Evolutionary conservation across 1,140 invertebrate species (phyloP).

Genomic region (Chironomus striatipennis): DNA sequence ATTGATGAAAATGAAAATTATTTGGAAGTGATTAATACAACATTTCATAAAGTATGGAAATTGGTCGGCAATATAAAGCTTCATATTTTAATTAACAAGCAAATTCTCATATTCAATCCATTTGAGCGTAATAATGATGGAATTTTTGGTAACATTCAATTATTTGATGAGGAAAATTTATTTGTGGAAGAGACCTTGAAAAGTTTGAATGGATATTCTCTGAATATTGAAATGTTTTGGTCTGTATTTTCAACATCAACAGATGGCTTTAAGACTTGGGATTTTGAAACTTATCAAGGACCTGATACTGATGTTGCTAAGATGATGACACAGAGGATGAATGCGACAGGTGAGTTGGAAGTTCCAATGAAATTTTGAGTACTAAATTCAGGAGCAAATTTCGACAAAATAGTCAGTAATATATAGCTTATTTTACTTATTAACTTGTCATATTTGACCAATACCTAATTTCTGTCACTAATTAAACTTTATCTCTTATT

Average conservation of each 20-base stretch:
- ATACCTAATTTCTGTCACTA: background rate
- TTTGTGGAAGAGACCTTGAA: conserved; percentile 27
- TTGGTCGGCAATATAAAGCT: background rate
- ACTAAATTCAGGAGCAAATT: too few relatives aligned
- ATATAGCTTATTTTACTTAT: too few relatives aligned
- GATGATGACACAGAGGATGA: conserved; percentile 30
- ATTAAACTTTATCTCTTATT: too few relatives aligned
- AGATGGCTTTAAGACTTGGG: conserved; percentile 27
- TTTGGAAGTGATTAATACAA: background rate
- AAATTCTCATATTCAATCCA: background rate
- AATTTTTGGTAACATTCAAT: background rate
- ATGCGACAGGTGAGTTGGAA: conserved; percentile 30
- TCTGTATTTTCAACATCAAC: conserved; percentile 33
- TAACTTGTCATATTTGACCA: too few relatives aligned
- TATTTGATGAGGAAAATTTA: background rate
- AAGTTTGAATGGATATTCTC: conserved; percentile 34
- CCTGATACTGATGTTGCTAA: conserved; percentile 34
- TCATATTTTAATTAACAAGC: background rate
- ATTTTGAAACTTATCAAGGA: conserved; percentile 28
- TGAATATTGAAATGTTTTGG: conserved; percentile 34
- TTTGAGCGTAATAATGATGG: background rate
- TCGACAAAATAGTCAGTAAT: too few relatives aligned
- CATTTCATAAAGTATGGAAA: background rate
- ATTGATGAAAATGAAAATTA: background rate
- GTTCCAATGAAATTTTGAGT: too few relatives aligned